Percentiles rank a stretch among this genome's conserved stretches.
phyloP scores from a whole-genome alignment of 2,113 vertebrate genomes.

The Fulica atra region DNA sequence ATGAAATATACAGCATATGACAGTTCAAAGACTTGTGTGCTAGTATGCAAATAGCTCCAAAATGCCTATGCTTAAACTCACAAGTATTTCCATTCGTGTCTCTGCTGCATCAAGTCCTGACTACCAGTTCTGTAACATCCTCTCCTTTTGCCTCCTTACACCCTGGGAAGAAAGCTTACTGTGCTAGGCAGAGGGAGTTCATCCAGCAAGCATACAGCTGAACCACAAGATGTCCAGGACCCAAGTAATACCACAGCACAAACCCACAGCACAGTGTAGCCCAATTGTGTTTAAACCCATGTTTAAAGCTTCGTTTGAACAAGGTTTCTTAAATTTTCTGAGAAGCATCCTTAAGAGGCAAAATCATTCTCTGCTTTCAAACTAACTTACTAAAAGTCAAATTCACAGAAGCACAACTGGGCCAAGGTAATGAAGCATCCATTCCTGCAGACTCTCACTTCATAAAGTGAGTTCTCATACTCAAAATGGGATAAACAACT shows the following conservation, averaged over 20 bases:
- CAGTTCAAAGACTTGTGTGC: neutral
- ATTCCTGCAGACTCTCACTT: neutral
- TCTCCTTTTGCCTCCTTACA: neutral
- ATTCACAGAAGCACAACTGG: neutral
- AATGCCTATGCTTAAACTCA: neutral
- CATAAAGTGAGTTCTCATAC: neutral
- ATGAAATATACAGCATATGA: neutral
- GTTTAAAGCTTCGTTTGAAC: neutral
- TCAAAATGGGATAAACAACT: fast-evolving
- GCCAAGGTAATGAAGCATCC: neutral
- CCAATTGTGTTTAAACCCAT: neutral
- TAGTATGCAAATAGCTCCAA: neutral
- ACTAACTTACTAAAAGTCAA: neutral
- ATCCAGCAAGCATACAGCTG: neutral
- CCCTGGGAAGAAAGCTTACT: neutral
- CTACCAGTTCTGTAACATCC: neutral
- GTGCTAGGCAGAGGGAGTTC: neutral
- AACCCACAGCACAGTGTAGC: neutral
- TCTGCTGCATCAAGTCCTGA: neutral
- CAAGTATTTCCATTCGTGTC: neutral
- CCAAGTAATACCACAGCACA: neutral
- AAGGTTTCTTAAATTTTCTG: neutral
- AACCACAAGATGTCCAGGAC: neutral
- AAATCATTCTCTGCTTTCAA: neutral
- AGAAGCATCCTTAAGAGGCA: neutral